Conservation (phyloP, 92 coral and sea anemone species). For the Zoanthus solanderi region DNA sequence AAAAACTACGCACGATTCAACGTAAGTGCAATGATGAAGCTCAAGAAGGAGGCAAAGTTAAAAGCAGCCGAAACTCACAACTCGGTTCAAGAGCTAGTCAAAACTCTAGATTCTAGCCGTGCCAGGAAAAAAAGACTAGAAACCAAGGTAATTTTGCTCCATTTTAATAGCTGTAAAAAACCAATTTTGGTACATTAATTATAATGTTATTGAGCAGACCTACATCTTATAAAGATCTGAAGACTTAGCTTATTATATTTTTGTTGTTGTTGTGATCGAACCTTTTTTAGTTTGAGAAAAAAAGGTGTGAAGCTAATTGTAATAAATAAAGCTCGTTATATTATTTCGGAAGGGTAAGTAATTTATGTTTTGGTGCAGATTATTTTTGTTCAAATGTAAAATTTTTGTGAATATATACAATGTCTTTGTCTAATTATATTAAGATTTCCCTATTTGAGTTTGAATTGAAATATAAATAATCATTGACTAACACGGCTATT, state of each 20-base stretch:
- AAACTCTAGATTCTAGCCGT: slow-evolving; percentile 30
- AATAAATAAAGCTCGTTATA: slow-evolving; percentile 28
- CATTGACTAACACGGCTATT: slow-evolving; percentile 26
- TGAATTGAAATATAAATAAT: slow-evolving; percentile 23
- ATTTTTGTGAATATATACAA: slow-evolving; percentile 25
- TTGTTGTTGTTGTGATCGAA: slow-evolving; percentile 36
- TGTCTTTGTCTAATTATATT: neutral
- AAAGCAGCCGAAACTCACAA: slow-evolving; percentile 24
- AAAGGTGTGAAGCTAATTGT: slow-evolving; percentile 27
- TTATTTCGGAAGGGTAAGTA: slow-evolving; percentile 32
- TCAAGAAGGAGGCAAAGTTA: slow-evolving; percentile 23
- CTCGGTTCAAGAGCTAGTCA: slow-evolving; percentile 26
- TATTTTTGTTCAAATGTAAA: slow-evolving; percentile 21
- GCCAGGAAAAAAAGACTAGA: slow-evolving; percentile 35
- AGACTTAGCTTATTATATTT: slow-evolving; percentile 31
- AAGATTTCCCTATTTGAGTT: slow-evolving; percentile 16
- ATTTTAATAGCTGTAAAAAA: slow-evolving; percentile 31
- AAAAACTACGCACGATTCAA: slow-evolving; percentile 38
- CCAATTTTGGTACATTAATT: slow-evolving; percentile 5
- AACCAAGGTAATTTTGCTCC: slow-evolving; percentile 41
- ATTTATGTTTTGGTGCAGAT: slow-evolving; percentile 24
- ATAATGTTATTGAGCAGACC: slow-evolving; percentile 34
- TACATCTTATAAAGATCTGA: slow-evolving; percentile 16
- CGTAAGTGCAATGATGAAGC: slow-evolving; percentile 39
- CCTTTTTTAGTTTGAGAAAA: slow-evolving; percentile 18